These are phyloP conservation scores for Ovis aries DNA, from an alignment of 2,113 vertebrate species.

Conservation along the genomic window ARS-UI_Ramb_v3.0 NC_056066.1:78088501-78089000, in stretches of 20 bases:
- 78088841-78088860: neutral
- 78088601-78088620: neutral
- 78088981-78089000: neutral
- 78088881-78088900: rapidly evolving
- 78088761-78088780: neutral
- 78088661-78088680: neutral
- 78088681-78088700: neutral
- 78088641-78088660: neutral
- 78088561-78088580: neutral
- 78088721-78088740: neutral
- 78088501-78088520: neutral
- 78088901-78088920: neutral
- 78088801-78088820: neutral
- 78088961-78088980: neutral
- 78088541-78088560: neutral
- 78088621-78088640: neutral
- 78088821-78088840: neutral
- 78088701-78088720: neutral
- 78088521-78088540: neutral
- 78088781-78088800: neutral
- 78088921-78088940: neutral
- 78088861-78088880: neutral
- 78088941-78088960: neutral
- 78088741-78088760: neutral
- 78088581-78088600: neutral